Conservation (phyloP, 2,797 vertebrate species). For the Sebastes trivittatus region DNA sequence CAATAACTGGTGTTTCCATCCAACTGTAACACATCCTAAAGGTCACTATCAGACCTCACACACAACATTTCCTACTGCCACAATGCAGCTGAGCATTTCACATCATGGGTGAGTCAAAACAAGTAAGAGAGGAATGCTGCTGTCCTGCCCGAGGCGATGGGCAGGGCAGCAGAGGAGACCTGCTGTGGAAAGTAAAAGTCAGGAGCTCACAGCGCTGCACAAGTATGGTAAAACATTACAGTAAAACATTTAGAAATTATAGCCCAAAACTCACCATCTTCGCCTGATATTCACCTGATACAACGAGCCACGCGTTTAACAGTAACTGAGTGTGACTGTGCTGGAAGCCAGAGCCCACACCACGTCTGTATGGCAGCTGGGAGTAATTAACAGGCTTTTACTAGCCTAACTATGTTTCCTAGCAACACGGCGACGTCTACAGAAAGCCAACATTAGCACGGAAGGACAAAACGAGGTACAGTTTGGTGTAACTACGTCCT, state of each 20-base stretch:
- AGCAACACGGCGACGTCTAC: neutral
- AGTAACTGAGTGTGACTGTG: neutral
- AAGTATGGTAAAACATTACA: neutral
- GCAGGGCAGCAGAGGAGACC: slow-evolving; percentile 56
- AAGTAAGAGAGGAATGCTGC: slow-evolving; percentile 61
- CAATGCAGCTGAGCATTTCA: neutral
- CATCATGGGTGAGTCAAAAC: slow-evolving; percentile 38
- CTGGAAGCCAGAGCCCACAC: neutral
- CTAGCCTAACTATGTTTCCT: neutral
- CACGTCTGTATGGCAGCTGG: slow-evolving; percentile 25
- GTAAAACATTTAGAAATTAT: rapidly evolving
- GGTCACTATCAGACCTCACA: neutral
- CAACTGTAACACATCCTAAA: neutral
- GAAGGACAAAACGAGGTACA: rapidly evolving
- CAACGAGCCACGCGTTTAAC: neutral
- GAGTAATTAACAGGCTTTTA: neutral
- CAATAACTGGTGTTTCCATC: neutral
- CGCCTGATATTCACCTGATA: neutral
- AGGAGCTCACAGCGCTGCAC: neutral
- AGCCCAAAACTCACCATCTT: rapidly evolving
- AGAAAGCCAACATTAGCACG: rapidly evolving
- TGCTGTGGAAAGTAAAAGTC: slow-evolving; percentile 41
- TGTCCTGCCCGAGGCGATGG: slow-evolving; percentile 67
- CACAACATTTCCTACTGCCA: neutral
- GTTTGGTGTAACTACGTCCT: rapidly evolving